Conservation (phyloP, 37 sponge, comb jelly and placozoan species). For the Mnemiopsis leidyi region DNA sequence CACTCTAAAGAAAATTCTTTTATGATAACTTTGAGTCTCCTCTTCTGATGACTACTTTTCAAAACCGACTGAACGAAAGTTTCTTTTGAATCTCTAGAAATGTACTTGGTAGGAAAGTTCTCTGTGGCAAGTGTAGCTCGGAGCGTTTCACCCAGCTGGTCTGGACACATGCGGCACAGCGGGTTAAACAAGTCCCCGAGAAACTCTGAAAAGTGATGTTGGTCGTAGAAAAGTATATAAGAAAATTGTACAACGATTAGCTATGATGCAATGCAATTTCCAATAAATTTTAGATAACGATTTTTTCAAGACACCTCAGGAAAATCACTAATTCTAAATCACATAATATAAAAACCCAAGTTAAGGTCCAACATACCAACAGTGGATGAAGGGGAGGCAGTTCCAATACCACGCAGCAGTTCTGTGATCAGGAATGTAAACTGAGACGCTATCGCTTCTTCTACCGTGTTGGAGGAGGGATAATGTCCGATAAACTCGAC, state of each 20-base stretch:
- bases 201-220: too few relatives aligned
- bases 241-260: too few relatives aligned
- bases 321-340: too few relatives aligned
- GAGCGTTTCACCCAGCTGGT: background rate
- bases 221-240: too few relatives aligned
- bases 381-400: slow-evolving; percentile 36
- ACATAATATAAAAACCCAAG: background rate
- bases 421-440: slow-evolving; percentile 8
- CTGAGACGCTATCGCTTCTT: slow-evolving; percentile 8
- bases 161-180: background rate
- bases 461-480: background rate
- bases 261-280: too few relatives aligned
- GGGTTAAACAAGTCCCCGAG: background rate
- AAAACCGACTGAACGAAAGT: background rate
- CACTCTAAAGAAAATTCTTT: slow-evolving; percentile 34
- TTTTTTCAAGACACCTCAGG: too few relatives aligned
- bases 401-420: slow-evolving; percentile 30
- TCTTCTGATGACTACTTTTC: background rate
- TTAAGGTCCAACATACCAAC: background rate
- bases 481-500: slow-evolving; percentile 6
- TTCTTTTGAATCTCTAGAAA: background rate
- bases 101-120: slow-evolving; percentile 22
- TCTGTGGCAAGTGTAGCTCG: background rate
- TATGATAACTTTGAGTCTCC: background rate
- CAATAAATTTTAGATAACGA: too few relatives aligned